Evolutionary conservation across 2,888 invertebrate genomes (phyloP).

Genomic region (Tinea trinotella): DNA sequence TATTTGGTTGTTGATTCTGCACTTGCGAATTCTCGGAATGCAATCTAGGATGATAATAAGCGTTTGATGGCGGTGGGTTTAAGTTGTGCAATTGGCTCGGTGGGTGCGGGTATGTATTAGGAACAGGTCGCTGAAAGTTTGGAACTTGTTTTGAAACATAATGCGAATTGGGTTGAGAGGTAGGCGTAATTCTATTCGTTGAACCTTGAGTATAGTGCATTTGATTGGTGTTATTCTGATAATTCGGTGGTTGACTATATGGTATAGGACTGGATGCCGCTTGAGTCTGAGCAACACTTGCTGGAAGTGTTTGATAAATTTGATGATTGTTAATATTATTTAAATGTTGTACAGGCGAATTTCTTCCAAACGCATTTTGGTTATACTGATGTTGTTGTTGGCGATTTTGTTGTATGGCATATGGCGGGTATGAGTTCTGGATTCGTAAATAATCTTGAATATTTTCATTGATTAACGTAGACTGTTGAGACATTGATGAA

Average conservation of each 20-base stretch:
- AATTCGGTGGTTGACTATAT: conserved; percentile 54
- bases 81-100: conserved; percentile 47
- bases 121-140: conserved; percentile 44
- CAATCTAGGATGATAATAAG: conserved; percentile 45
- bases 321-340: conserved; percentile 33
- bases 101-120: conserved; percentile 53
- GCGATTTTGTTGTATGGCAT: conserved; percentile 48
- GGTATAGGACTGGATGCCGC: conserved; percentile 45
- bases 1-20: conserved; percentile 36
- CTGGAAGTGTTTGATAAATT: conserved; percentile 51
- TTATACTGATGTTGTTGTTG: conserved; percentile 40
- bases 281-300: conserved; percentile 37
- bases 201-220: conserved; percentile 58
- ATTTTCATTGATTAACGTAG: conserved; percentile 44
- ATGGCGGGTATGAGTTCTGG: conserved; percentile 50
- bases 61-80: conserved; percentile 49
- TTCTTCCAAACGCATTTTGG: conserved; percentile 44
- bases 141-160: conserved; percentile 44
- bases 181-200: conserved; percentile 54
- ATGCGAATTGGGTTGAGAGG: conserved; percentile 39
- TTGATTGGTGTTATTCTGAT: conserved; percentile 49
- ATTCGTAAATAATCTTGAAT: conserved; percentile 50
- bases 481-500: conserved; percentile 60
- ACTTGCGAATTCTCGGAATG: neutral
- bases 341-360: conserved; percentile 36